Evolutionary conservation across 1,140 invertebrate genomes (phyloP).

Genomic region (Drosophila lini): DNA sequence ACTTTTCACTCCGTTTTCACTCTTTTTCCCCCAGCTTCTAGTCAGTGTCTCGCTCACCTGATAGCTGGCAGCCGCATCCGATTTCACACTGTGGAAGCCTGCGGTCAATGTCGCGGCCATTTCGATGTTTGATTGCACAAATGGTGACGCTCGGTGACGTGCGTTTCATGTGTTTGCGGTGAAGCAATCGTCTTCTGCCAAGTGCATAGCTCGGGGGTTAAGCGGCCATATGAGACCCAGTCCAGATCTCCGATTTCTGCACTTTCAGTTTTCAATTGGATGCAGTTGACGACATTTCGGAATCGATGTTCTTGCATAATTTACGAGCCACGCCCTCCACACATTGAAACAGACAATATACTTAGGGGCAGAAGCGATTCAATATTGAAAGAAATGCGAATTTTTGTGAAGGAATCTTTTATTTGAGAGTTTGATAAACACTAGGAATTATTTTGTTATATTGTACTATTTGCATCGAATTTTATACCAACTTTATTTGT

Average conservation of each 20-base stretch:
- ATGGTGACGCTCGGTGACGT: constrained; percentile 30
- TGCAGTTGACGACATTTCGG: constrained; percentile 43
- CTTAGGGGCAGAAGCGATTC: background rate
- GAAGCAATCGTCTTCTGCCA: constrained; percentile 43
- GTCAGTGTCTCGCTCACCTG: background rate
- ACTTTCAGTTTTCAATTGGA: constrained; percentile 70
- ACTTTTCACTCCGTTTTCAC: background rate
- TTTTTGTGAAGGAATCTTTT: background rate
- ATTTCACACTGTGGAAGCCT: constrained; percentile 42
- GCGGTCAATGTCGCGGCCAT: constrained; percentile 56
- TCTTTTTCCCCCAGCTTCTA: background rate
- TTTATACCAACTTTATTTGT: too few species aligned
- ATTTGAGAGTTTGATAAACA: background rate
- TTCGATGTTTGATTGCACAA: constrained; percentile 57
- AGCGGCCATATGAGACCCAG: constrained; percentile 53
- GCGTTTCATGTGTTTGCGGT: constrained; percentile 46
- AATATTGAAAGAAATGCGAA: background rate
- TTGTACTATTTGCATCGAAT: too few species aligned
- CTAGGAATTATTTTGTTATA: background rate
- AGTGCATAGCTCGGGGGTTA: constrained; percentile 28
- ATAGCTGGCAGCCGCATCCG: constrained; percentile 33
- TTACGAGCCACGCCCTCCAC: constrained; percentile 20
- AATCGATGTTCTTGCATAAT: constrained; percentile 55
- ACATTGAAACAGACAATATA: background rate
- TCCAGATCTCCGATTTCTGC: constrained; percentile 40